Base-by-base conservation (phyloP, 2,797 vertebrate genomes). In the Chloroceryle amazona region DNA sequence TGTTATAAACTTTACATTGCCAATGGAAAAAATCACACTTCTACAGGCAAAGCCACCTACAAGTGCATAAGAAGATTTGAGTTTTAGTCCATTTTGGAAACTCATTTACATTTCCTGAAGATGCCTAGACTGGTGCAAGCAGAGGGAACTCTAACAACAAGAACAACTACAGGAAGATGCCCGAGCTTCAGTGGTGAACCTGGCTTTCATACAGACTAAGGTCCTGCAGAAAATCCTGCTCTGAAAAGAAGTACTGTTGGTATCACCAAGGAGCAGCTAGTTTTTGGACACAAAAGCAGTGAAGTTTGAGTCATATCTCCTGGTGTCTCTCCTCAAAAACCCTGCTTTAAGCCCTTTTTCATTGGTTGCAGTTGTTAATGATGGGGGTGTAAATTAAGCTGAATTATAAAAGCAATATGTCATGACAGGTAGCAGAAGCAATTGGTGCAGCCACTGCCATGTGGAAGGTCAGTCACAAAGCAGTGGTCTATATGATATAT, bases 121-220 rank as follows among this genome's bases (percentile, higher is more conserved):
- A 47, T n/a, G 25, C 23, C 60, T 47, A 31, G 5, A 31, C 60
- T 73, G 39, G 15, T 49, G 12, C 31, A 79, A 85, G 81, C 28
- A 74, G 55, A 41, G 62, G 14, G 21, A 85, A 58, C 14, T 10
- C 12, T n/a, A 11, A 62, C 3, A 46, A 37, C 2, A 51, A 33
- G n/a, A 82, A 19, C 33, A 63, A 11, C 17, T 52, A 13, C 71
- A 79, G 42, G n/a, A 42, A 61, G 28, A 37, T 18, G 31, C 26
- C 22, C 0, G 0, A 55, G 44, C 4, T 94, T 5, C 33, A 70
- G 46, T 0, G 1, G 11, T 7, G 7, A n/a, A 25, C 55, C 31
- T 67, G 37, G 23, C 35, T 68, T 68, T 78, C 35, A 8, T 6
- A 6, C 13, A 44, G 42, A 28, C 46, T 33, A n/a, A 28, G 35